Evolutionary conservation across 2,888 invertebrate genomes (phyloP), one percentile per base, ranked within the genome.

Genomic region (Cosmia trapezina): DNA sequence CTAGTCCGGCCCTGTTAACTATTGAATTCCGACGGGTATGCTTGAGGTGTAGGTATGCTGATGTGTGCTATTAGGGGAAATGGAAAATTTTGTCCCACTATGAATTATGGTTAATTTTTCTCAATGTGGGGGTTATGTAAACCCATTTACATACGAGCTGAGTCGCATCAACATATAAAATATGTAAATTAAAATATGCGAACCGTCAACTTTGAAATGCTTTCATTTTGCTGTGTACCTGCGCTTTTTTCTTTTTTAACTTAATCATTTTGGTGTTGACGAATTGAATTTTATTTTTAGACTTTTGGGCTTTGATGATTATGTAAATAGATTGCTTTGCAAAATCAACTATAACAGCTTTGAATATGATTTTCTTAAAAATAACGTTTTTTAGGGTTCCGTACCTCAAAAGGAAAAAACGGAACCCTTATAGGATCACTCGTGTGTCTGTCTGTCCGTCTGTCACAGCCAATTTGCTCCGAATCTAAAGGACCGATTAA

Each of bases 21-120:
- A 85, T 84, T 83, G 85, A 89, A 90, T 88, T 88, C 90, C 87
- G 70, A 45, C n/a, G 88, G 85, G 91, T 86, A 87, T 88, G 77
- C 88, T 90, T 88, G 78, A 86, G 89, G 86, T 85, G 86, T 87
- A 86, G 84, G 88, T 86, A 89, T 89, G 81, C 87, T 87, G 88
- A 86, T 87, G 86, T 83, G 82, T 82, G 87, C 90, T 89, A 93
- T 93, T 92, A 92, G 84, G 85, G 89, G 86, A 90, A 93, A 93
- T 92, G 92, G 92, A 91, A 93, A 92, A 92, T 93, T 86, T 91
- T 91, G 89, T 90, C 60, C 68, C 88, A 61, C 90, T 89, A 83
- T 89, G 84, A 86, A 71, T 70, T 66, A 85, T 72, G 71, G 76
- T 73, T 61, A 81, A 68, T 82, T 81, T 84, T 74, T 64, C 54